A percentile compares a stretch with the other conserved stretches of the same genome.
Evolutionary conservation across 2,113 vertebrate species (phyloP).

Genomic region (Carollia perspicillata): DNA sequence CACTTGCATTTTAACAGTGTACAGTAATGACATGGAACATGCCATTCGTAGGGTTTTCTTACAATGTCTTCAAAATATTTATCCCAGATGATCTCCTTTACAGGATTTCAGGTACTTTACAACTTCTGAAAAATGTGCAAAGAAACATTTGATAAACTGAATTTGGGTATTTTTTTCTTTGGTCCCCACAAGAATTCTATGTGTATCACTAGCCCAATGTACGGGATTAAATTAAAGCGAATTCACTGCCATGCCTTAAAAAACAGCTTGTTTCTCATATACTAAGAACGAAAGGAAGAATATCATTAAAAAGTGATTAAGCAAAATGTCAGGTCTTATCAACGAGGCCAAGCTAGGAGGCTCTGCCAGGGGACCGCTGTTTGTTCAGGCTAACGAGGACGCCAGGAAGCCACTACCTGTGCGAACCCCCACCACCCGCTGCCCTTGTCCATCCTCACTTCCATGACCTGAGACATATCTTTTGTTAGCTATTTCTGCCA

Average conservation of each 20-base stretch:
- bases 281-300: constrained; percentile 54
- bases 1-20: not conserved
- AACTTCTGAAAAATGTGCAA: not conserved
- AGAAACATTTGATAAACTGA: not conserved
- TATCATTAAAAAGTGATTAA: constrained; percentile 61
- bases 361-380: constrained; percentile 18
- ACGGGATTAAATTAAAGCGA: constrained; percentile 29
- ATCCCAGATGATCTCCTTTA: not conserved
- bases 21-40: not conserved
- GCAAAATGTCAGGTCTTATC: constrained; percentile 50
- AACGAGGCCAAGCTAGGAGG: not conserved
- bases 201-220: not conserved
- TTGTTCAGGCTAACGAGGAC: constrained; percentile 70
- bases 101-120: not conserved
- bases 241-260: not conserved
- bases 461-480: constrained; percentile 63
- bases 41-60: not conserved
- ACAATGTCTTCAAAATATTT: not conserved
- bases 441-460: constrained; percentile 43
- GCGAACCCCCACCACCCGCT: constrained; percentile 54
- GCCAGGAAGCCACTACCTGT: constrained; percentile 53
- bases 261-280: constrained; percentile 29
- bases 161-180: not conserved
- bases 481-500: constrained; percentile 18
- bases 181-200: not conserved